These are phyloP conservation scores for Hippocampus abdominalis DNA, from an alignment of 2,113 vertebrate species.

Conservation along the genomic window DNA sequence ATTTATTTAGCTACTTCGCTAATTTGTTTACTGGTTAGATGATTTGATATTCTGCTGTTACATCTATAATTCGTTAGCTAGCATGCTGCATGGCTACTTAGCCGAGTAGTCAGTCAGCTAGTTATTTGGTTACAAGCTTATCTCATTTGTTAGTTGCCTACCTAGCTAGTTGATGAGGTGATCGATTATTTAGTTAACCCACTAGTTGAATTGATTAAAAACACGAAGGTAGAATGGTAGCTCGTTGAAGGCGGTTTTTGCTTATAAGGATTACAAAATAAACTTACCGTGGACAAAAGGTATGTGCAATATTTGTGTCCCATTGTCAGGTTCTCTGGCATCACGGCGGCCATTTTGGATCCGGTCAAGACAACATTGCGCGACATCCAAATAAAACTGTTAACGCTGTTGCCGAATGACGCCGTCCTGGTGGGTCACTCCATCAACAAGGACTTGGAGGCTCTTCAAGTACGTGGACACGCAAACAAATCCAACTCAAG, in stretches of 20 bases:
- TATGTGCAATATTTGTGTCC: neutral
- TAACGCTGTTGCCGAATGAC: constrained; percentile 75
- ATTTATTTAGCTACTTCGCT: too few relatives aligned
- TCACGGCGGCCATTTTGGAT: constrained; percentile 77
- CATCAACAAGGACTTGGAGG: constrained; percentile 78
- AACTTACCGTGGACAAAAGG: neutral
- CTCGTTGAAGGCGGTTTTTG: too few relatives aligned
- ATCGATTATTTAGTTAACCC: neutral
- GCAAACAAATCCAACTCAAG: neutral
- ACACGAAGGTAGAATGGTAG: too few relatives aligned
- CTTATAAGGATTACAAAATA: too few relatives aligned
- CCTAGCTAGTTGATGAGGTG: neutral
- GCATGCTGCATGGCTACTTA: too few relatives aligned
- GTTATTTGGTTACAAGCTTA: too few relatives aligned
- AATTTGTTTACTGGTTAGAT: too few relatives aligned
- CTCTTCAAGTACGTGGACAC: constrained; percentile 76
- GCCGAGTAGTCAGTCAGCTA: too few relatives aligned
- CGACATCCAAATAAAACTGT: constrained; percentile 77
- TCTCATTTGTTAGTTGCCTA: neutral
- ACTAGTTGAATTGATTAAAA: too few relatives aligned
- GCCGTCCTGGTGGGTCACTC: constrained; percentile 89
- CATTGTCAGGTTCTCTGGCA: constrained; percentile 80
- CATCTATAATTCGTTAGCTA: neutral
- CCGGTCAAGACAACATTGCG: constrained; percentile 76
- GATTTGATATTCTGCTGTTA: neutral